phyloP scores from a whole-genome alignment of 2,888 invertebrate genomes.

The Ichneumoninae sp. region DNA sequence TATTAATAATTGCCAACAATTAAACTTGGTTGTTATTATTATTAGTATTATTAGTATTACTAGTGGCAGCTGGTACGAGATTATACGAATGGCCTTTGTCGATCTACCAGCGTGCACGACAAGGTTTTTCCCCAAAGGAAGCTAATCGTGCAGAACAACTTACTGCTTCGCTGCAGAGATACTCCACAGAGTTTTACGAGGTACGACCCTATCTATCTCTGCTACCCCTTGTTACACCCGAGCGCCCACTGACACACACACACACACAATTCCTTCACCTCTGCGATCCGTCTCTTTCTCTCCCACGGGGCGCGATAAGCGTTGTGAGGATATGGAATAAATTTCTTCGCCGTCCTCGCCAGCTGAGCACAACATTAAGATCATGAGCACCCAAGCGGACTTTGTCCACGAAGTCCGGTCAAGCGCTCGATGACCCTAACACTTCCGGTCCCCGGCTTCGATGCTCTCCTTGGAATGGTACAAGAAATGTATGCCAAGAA shows the following conservation, averaged over 20 bases:
- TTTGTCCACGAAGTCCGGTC: too few relatives aligned
- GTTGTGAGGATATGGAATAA: neutral
- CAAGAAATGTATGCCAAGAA: neutral
- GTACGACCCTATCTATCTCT: conserved; percentile 24
- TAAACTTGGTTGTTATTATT: too few relatives aligned
- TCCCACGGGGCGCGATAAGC: neutral
- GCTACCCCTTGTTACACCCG: neutral
- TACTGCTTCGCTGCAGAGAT: conserved; percentile 34
- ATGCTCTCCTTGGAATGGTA: too few relatives aligned
- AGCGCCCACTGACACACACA: neutral
- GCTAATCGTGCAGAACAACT: conserved; percentile 48
- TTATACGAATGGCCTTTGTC: conserved; percentile 27
- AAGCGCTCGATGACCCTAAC: neutral
- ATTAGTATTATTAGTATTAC: too few relatives aligned
- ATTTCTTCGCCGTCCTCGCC: neutral
- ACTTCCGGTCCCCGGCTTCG: neutral
- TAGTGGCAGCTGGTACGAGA: neutral
- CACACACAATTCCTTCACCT: neutral
- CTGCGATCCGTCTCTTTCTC: neutral
- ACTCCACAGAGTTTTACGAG: conserved; percentile 40
- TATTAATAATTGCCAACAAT: neutral
- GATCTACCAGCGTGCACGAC: conserved; percentile 31
- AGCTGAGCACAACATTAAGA: neutral
- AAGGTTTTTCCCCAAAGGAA: conserved; percentile 16
- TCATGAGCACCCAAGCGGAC: neutral